Evolutionary conservation across 2,113 vertebrate species (phyloP).

Genomic region (Willisornis vidua): DNA sequence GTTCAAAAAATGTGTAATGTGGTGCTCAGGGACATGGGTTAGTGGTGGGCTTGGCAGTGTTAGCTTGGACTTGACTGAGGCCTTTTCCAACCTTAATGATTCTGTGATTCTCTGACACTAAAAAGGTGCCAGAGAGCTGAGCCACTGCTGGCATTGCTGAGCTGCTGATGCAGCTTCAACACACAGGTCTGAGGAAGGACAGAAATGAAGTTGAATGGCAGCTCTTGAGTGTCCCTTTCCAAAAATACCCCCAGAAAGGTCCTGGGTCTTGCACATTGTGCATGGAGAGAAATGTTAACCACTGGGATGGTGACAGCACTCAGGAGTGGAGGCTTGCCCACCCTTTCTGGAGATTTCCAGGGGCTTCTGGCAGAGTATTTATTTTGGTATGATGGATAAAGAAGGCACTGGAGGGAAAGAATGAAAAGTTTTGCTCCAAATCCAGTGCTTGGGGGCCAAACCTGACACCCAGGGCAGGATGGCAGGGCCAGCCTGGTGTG

Average conservation of each 20-base stretch:
- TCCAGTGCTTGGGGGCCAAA: background rate
- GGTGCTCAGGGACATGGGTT: background rate
- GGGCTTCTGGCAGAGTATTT: background rate
- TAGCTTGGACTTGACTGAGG: background rate
- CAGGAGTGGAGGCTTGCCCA: fast-evolving
- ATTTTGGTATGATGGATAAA: background rate
- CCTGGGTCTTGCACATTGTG: background rate
- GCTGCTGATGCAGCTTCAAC: background rate
- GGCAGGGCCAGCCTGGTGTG: background rate
- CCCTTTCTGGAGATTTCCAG: background rate
- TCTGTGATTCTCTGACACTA: background rate
- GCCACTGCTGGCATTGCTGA: background rate
- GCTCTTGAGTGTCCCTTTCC: background rate
- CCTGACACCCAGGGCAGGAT: background rate
- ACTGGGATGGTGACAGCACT: background rate
- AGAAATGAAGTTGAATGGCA: background rate
- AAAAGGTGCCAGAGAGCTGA: background rate
- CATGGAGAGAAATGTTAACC: background rate
- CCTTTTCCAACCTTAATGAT: background rate
- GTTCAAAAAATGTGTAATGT: background rate
- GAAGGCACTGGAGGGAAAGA: background rate
- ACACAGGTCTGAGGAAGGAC: background rate
- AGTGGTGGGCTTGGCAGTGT: background rate
- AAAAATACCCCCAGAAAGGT: background rate
- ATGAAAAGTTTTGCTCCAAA: background rate